phyloP scores from a whole-genome alignment of 2,888 invertebrate genomes.

The Spilosoma lubricipeda region DNA sequence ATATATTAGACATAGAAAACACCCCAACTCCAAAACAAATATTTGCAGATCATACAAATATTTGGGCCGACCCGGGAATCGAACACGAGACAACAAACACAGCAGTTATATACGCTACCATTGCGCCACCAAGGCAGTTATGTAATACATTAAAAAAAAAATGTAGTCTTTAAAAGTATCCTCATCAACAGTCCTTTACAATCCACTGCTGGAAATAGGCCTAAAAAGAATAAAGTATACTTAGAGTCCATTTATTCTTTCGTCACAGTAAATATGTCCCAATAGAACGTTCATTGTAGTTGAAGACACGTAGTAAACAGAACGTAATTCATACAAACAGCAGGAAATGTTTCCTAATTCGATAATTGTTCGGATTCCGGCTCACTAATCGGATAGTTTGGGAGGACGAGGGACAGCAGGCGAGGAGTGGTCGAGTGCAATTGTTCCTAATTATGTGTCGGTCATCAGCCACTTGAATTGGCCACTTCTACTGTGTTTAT shows the following conservation, averaged over 20 bases:
- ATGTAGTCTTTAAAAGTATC: too few species aligned
- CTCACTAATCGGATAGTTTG: slow-evolving; percentile 61
- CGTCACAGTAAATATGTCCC: neutral
- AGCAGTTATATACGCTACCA: too few species aligned
- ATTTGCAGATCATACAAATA: too few species aligned
- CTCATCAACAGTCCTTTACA: too few species aligned
- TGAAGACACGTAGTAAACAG: slow-evolving; percentile 19
- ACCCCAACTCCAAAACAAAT: too few species aligned
- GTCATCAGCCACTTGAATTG: slow-evolving; percentile 63
- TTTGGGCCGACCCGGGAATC: too few species aligned
- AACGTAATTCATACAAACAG: slow-evolving; percentile 51
- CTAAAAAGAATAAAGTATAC: too few species aligned
- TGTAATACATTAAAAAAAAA: too few species aligned
- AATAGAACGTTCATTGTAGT: neutral
- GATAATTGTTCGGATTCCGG: slow-evolving; percentile 77
- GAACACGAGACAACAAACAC: too few species aligned
- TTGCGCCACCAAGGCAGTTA: too few species aligned
- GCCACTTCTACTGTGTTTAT: slow-evolving; percentile 40
- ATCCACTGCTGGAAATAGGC: too few species aligned
- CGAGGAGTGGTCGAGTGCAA: slow-evolving; percentile 52
- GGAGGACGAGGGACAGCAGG: slow-evolving; percentile 47
- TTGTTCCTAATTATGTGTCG: slow-evolving; percentile 61
- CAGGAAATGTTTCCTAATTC: slow-evolving; percentile 78
- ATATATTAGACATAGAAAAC: too few species aligned
- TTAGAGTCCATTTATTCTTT: neutral